Conservation (phyloP, 2,113 vertebrate species). For the Engystomops pustulosus region DNA sequence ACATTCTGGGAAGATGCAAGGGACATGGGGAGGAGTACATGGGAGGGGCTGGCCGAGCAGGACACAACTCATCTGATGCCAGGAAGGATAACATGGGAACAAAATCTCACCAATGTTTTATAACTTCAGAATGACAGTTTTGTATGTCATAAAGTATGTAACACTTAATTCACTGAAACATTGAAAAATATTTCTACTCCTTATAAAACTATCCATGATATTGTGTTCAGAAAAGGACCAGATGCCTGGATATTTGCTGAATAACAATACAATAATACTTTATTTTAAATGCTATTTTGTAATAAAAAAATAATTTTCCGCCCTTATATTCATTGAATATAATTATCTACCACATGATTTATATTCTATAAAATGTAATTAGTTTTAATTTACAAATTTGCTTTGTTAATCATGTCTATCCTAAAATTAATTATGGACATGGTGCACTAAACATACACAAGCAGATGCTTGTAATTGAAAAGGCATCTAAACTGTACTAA, state of each 20-base stretch:
- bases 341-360: neutral
- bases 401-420: slow-evolving; percentile 33
- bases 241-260: neutral
- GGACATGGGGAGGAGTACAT: too few species aligned
- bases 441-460: neutral
- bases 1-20: too few species aligned
- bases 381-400: slow-evolving; percentile 31
- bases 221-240: neutral
- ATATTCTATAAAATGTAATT: slow-evolving; percentile 7
- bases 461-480: neutral
- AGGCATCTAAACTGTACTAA: slow-evolving; percentile 6
- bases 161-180: neutral
- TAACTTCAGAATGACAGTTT: too few species aligned
- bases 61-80: too few species aligned
- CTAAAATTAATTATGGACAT: neutral
- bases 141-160: too few species aligned
- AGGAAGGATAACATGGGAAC: too few species aligned
- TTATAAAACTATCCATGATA: neutral
- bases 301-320: too few species aligned
- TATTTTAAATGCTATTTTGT: neutral
- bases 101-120: too few species aligned
- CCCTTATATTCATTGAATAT: too few species aligned
- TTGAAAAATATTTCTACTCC: neutral
- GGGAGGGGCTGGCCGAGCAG: too few species aligned
- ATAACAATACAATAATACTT: neutral